Conservation (phyloP, 1,140 invertebrate species). For the Centruroides vittatus region DNA sequence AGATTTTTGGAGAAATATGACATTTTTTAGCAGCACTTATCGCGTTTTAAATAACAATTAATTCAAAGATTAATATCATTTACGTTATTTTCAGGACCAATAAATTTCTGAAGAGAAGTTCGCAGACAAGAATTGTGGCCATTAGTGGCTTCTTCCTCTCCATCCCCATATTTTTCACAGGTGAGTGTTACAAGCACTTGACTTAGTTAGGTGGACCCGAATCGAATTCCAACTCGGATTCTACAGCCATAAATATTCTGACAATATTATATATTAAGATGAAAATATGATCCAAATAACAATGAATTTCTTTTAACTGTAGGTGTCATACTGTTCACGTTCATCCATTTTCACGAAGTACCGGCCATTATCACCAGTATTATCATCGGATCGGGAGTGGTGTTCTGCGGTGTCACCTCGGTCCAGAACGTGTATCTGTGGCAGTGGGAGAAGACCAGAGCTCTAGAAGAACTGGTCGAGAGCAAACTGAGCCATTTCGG, state of each 20-base stretch:
- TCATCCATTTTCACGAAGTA: conserved; percentile 80
- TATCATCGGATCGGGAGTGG: conserved; percentile 71
- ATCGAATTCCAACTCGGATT: too few relatives aligned
- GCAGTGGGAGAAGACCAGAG: conserved; percentile 49
- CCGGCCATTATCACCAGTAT: conserved; percentile 77
- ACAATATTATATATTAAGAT: too few relatives aligned
- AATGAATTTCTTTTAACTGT: too few relatives aligned
- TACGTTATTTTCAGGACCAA: conserved; percentile 54
- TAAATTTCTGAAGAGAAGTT: conserved; percentile 79
- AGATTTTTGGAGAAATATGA: too few relatives aligned
- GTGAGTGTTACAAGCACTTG: conserved; percentile 37
- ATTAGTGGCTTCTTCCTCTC: conserved; percentile 84
- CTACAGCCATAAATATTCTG: too few relatives aligned
- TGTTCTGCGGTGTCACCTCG: conserved; percentile 82
- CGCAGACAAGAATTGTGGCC: conserved; percentile 73
- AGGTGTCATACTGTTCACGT: conserved; percentile 84
- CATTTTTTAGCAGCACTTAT: too few relatives aligned
- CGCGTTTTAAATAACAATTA: too few relatives aligned
- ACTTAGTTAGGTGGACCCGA: too few relatives aligned
- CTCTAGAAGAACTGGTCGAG: conserved; percentile 21
- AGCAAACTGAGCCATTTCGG: conserved; percentile 13
- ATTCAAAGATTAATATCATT: neutral
- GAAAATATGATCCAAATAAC: too few relatives aligned
- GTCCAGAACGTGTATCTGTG: conserved; percentile 88
- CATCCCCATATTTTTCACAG: conserved; percentile 81